These are phyloP conservation scores for Xenotilapia caudafasciata DNA, from an alignment of 2,113 vertebrate genomes.

Conservation along the genomic window DNA sequence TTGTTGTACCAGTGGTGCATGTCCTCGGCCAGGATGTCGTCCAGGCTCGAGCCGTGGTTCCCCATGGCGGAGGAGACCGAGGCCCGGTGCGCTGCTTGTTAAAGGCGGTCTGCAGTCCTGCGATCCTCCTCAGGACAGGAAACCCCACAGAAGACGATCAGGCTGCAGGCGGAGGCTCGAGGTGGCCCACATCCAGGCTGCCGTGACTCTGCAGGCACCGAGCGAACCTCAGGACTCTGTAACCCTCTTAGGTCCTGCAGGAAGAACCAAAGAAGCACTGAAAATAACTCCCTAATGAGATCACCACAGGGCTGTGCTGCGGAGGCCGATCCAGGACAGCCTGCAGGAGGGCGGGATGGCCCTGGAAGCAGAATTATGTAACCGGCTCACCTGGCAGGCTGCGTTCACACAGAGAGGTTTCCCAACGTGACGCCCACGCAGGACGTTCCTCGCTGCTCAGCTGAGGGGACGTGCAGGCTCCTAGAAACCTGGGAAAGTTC, in stretches of 20 bases:
- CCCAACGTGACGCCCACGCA: background rate
- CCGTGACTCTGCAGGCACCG: background rate
- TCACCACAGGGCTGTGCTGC: background rate
- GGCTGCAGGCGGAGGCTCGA: background rate
- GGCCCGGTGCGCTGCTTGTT: background rate
- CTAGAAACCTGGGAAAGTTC: background rate
- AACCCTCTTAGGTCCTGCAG: constrained; percentile 49
- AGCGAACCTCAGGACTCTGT: constrained; percentile 22
- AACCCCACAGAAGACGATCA: background rate
- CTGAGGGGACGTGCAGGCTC: background rate
- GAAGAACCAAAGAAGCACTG: background rate
- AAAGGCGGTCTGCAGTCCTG: background rate
- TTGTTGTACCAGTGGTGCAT: constrained; percentile 82
- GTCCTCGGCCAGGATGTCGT: constrained; percentile 68
- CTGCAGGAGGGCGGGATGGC: background rate
- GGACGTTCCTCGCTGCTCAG: background rate
- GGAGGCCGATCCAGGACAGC: background rate
- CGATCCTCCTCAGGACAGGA: background rate
- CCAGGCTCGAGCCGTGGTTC: constrained; percentile 61
- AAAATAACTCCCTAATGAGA: constrained; percentile 56
- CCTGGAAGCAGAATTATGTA: background rate
- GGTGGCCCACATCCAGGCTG: background rate
- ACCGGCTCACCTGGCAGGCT: background rate
- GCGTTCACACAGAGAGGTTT: background rate
- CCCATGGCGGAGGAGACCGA: constrained; percentile 61